Percentiles rank a stretch among this genome's conserved stretches.
phyloP scores from a whole-genome alignment of 2,797 vertebrate species.

The Arnoldichthys spilopterus region DNA sequence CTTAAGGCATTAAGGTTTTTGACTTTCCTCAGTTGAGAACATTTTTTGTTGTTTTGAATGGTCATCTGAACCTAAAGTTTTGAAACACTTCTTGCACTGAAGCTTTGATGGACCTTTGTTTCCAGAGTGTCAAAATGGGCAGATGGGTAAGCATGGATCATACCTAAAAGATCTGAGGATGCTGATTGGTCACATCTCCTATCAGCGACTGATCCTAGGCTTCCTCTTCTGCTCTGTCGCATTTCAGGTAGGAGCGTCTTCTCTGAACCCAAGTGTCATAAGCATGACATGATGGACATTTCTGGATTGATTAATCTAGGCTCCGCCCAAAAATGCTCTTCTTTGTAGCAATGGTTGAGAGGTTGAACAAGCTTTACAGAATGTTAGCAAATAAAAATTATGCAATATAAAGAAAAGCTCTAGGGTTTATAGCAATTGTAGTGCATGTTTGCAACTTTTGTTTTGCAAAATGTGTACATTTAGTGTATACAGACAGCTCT shows the following conservation, averaged over 20 bases:
- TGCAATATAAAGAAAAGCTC: no score
- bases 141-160: conserved; percentile 50
- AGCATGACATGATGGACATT: neutral
- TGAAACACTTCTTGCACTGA: neutral
- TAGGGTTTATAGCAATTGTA: no score
- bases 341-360: neutral
- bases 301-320: neutral
- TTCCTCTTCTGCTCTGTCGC: conserved; percentile 74
- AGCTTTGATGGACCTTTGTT: neutral
- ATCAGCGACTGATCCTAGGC: conserved; percentile 70
- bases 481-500: no score
- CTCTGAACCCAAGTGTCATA: neutral
- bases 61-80: no score
- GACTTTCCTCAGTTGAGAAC: neutral
- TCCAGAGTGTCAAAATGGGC: conserved; percentile 56
- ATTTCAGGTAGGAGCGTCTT: conserved; percentile 74
- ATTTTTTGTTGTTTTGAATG: neutral
- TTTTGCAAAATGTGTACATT: no score
- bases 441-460: no score
- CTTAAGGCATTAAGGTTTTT: neutral
- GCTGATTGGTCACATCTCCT: conserved; percentile 69
- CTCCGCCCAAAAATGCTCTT: neutral
- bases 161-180: conserved; percentile 68
- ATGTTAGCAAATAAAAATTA: no score
- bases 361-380: neutral